Evolutionary conservation across 2,888 invertebrate species (phyloP).

Genomic region (Meloe dianella): DNA sequence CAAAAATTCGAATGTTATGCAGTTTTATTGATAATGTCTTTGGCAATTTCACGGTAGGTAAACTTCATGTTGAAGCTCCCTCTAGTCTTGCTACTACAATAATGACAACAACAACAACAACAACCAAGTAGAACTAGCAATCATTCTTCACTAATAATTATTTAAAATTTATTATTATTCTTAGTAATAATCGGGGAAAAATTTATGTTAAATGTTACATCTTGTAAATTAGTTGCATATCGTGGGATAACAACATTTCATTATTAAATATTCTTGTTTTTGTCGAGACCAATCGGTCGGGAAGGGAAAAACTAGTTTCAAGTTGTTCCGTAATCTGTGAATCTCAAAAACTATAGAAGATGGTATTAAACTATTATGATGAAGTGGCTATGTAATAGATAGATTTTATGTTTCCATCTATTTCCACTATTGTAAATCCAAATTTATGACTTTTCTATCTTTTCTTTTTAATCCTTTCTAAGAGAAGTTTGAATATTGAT

Average conservation of each 20-base stretch:
- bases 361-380: background rate
- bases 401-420: background rate
- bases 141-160: slow-evolving; percentile 2
- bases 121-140: background rate
- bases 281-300: slow-evolving; percentile 5
- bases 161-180: slow-evolving; percentile 9
- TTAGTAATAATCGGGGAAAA: slow-evolving; percentile 3
- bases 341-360: background rate
- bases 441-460: background rate
- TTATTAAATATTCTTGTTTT: slow-evolving; percentile 11
- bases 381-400: background rate
- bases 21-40: background rate
- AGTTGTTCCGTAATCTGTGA: slow-evolving; percentile 10
- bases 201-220: slow-evolving; percentile 10
- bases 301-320: slow-evolving; percentile 5
- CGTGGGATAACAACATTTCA: slow-evolving; percentile 10
- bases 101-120: background rate
- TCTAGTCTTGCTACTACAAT: background rate
- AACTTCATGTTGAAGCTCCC: background rate
- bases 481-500: background rate
- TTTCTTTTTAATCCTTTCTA: no score
- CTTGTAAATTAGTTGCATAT: slow-evolving; percentile 11
- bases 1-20: slow-evolving; percentile 31
- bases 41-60: background rate
- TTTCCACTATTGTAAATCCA: background rate